phyloP scores from a whole-genome alignment of 2,888 invertebrate species.

The Tenthredo livida region DNA sequence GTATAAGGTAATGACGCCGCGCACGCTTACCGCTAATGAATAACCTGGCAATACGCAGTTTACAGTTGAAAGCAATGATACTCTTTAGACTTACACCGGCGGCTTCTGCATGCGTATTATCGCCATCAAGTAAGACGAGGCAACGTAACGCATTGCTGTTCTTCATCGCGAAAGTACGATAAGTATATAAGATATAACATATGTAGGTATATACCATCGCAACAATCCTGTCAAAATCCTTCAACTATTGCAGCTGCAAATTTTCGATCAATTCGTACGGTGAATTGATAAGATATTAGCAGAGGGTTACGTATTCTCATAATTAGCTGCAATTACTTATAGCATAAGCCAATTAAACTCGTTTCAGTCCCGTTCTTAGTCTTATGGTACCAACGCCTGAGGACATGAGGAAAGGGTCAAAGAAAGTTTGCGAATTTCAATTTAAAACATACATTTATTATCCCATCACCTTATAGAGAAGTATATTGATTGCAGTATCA shows the following conservation, averaged over 20 bases:
- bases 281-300: neutral
- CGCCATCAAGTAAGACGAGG: neutral
- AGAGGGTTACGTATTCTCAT: neutral
- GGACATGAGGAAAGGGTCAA: neutral
- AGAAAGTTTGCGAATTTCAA: neutral
- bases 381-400: neutral
- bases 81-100: conserved; percentile 17
- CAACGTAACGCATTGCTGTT: neutral
- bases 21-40: conserved; percentile 44
- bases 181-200: neutral
- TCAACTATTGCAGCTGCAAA: neutral
- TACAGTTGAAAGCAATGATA: conserved; percentile 27
- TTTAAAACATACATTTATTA: conserved; percentile 35
- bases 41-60: conserved; percentile 1
- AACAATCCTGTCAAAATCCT: neutral
- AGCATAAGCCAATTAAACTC: neutral
- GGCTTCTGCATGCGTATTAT: neutral
- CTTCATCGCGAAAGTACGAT: neutral
- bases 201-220: neutral
- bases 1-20: conserved; percentile 33
- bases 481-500: conserved; percentile 13
- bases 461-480: conserved; percentile 46
- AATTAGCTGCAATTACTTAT: neutral
- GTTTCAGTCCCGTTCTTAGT: neutral
- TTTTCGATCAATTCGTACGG: neutral